A percentile compares a stretch with the other conserved stretches of the same genome.
These are phyloP conservation scores for Grus americana DNA, from an alignment of 2,113 vertebrate genomes.

Conservation along the genomic window DNA sequence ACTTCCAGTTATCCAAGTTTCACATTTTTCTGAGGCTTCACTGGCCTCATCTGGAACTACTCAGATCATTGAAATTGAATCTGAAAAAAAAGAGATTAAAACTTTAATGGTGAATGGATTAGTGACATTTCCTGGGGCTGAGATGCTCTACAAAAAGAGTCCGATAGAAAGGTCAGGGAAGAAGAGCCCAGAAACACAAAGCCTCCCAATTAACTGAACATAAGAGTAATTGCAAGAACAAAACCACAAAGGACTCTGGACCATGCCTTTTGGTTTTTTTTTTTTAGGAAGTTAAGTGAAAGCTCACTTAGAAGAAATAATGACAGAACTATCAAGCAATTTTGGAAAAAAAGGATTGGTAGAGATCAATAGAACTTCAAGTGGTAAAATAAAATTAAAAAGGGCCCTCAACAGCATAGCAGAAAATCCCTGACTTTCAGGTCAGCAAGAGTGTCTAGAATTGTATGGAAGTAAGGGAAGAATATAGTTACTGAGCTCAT, in stretches of 20 bases:
- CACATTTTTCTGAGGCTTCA: background rate
- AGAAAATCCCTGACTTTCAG: background rate
- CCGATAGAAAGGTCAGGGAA: no score
- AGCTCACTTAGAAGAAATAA: background rate
- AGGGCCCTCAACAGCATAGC: background rate
- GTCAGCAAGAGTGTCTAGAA: background rate
- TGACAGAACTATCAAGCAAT: fast-evolving
- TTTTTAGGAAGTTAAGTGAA: background rate
- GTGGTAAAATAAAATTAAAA: background rate
- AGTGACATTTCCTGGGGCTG: background rate
- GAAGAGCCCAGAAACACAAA: background rate
- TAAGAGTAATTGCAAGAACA: background rate
- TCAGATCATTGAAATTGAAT: background rate
- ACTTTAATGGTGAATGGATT: background rate
- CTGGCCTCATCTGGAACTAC: background rate
- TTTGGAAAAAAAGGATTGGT: background rate
- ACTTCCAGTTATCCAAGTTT: background rate
- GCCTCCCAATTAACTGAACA: background rate
- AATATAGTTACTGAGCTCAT: background rate
- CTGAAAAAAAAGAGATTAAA: background rate
- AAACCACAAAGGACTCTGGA: background rate
- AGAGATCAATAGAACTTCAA: background rate
- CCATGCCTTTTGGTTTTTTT: background rate
- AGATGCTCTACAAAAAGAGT: background rate
- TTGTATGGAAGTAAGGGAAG: background rate